These are phyloP conservation scores for Eupeodes luniger DNA, from an alignment of 2,888 invertebrate genomes.

Conservation along the genomic window DNA sequence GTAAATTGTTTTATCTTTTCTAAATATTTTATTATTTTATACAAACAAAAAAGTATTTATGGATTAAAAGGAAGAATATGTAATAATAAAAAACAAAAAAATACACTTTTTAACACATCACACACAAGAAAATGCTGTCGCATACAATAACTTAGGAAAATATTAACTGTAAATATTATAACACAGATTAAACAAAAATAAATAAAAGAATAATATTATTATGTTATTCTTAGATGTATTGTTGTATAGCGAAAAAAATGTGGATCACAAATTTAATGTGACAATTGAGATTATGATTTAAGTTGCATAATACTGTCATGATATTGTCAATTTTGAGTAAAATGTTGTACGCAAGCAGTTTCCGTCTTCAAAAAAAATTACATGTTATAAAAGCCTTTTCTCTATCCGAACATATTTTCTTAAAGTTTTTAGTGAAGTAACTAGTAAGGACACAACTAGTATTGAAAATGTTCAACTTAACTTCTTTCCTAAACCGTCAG, in stretches of 20 bases:
- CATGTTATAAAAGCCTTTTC: too few species aligned
- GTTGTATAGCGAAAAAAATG: slow-evolving; percentile 43
- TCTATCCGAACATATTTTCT: too few species aligned
- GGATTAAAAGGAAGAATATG: not conserved
- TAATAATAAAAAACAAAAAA: slow-evolving; percentile 9
- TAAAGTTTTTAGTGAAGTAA: too few species aligned
- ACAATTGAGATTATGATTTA: not conserved
- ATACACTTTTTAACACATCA: slow-evolving; percentile 15
- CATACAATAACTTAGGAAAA: slow-evolving; percentile 70
- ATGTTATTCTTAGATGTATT: slow-evolving; percentile 24
- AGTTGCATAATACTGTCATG: not conserved
- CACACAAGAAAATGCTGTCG: slow-evolving; percentile 67
- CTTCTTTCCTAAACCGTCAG: too few species aligned
- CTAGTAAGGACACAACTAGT: too few species aligned
- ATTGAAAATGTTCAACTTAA: too few species aligned
- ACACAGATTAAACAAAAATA: slow-evolving; percentile 4
- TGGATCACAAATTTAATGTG: slow-evolving; percentile 26
- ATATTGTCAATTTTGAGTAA: too few species aligned
- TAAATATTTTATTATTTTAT: slow-evolving; percentile 17
- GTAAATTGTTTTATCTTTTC: slow-evolving; percentile 10
- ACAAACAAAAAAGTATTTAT: slow-evolving; percentile 14
- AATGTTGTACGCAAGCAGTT: too few species aligned
- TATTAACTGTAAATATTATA: slow-evolving; percentile 18
- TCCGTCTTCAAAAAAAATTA: too few species aligned
- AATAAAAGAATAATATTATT: not conserved